Evolutionary conservation across 2,113 vertebrate species (phyloP), one percentile per base, ranked within the genome.

Genomic region (Ascaphus truei): DNA sequence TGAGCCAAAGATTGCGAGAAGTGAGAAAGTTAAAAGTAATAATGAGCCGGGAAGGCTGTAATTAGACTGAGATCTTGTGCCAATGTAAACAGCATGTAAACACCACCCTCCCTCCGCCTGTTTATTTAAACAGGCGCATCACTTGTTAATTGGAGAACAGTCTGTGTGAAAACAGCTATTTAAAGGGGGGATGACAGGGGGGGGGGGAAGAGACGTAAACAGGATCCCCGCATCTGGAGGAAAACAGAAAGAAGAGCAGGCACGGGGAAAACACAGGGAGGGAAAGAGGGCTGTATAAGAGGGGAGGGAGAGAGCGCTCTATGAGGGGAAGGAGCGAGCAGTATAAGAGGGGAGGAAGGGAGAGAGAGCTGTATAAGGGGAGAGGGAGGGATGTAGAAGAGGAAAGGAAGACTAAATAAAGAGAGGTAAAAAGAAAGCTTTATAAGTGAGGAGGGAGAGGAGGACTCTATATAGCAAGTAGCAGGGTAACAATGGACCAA

Each of bases 81-180:
- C 85, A 86, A 73, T 0, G 1, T 68, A 77, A 81, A 73, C 75
- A 73, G 59, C 61, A 57, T 45, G 33, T 72, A 16, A 71, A 71
- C 67, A 41, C 48, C 63, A 22, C 0, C 58, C 77, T 75, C 55
- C 75, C 79, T n/a, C 67, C 72, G 53, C 80, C 2, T 83, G 84
- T 87, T 91, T 88, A 79, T 88, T 92, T 84, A 87, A 88, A 79
- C 85, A 87, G 81, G 80, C 83, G 81, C 87, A 80, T 82, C 83
- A 88, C 88, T 89, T 79, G 84, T 85, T 89, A 85, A 90, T 89
- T 88, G 86, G 83, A 81, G 84, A 80, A 83, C 83, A 80, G 88
- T 83, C 83, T 74, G 75, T 84, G 85, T 81, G 87, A 87, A 90
- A 88, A 88, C 50, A 81, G 83, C 81, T 84, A 82, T 85, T 86